Percentiles rank a stretch among this genome's conserved stretches.
Evolutionary conservation across 2,888 invertebrate genomes (phyloP).

Genomic region (Frankliniella intonsa): DNA sequence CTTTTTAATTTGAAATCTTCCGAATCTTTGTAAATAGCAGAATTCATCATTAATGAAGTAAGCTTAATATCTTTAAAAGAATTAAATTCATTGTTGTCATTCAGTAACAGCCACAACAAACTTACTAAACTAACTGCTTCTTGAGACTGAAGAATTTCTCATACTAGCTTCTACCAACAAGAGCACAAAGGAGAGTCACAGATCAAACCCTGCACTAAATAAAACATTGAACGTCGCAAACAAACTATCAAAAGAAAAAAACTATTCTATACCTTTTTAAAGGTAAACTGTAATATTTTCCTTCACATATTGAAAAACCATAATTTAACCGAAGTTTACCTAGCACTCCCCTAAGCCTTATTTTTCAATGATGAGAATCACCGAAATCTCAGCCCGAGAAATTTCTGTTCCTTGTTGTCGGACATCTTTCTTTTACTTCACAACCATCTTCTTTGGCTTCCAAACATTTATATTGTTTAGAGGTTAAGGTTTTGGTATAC

Average conservation of each 20-base stretch:
- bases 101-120: neutral
- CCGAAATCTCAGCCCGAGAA: too few species aligned
- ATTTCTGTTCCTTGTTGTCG: neutral
- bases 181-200: neutral
- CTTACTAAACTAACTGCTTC: neutral
- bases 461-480: constrained; percentile 4
- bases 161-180: neutral
- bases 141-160: neutral
- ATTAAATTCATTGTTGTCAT: neutral
- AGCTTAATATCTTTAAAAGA: neutral
- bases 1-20: constrained; percentile 38
- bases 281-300: too few species aligned
- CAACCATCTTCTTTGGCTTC: neutral
- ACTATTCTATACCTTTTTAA: too few species aligned
- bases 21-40: constrained; percentile 34
- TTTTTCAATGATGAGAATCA: too few species aligned
- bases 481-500: neutral
- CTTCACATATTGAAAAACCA: too few species aligned
- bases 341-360: too few species aligned
- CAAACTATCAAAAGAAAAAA: too few species aligned
- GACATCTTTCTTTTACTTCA: neutral
- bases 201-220: too few species aligned
- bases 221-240: too few species aligned
- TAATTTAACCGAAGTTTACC: too few species aligned
- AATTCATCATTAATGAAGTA: neutral